Conservation (phyloP, 2,888 invertebrate genomes). For the Girardia tigrina region DNA sequence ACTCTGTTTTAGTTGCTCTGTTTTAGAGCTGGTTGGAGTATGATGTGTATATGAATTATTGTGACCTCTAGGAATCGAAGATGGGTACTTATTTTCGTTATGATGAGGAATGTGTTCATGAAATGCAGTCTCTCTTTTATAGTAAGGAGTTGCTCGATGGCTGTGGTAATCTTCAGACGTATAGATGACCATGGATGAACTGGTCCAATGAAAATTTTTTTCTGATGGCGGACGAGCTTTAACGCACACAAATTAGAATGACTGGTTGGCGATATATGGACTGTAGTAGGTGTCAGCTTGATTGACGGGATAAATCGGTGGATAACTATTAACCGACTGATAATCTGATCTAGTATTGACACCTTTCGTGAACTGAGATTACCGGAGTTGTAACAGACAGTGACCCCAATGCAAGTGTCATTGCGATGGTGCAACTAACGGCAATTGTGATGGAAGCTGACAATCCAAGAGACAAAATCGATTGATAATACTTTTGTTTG, state of each 20-base stretch:
- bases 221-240: not conserved
- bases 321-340: not conserved
- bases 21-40: constrained; percentile 9
- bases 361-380: constrained; percentile 17
- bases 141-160: not conserved
- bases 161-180: constrained; percentile 4
- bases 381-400: not conserved
- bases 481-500: constrained; percentile 39
- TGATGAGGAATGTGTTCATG: not conserved
- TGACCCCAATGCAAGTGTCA: not conserved
- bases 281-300: not conserved
- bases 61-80: not conserved
- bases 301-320: not conserved
- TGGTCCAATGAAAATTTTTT: constrained; percentile 19
- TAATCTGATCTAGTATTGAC: not conserved
- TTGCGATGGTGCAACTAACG: constrained; percentile 41
- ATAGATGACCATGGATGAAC: not conserved
- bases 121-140: not conserved
- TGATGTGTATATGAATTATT: not conserved
- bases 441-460: constrained; percentile 47
- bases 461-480: constrained; percentile 45
- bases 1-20: too few species aligned
- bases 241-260: not conserved
- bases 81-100: not conserved
- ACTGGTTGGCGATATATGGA: not conserved